Conservation (phyloP, 2,888 invertebrate genomes). For the Drosophila eohydei region DNA sequence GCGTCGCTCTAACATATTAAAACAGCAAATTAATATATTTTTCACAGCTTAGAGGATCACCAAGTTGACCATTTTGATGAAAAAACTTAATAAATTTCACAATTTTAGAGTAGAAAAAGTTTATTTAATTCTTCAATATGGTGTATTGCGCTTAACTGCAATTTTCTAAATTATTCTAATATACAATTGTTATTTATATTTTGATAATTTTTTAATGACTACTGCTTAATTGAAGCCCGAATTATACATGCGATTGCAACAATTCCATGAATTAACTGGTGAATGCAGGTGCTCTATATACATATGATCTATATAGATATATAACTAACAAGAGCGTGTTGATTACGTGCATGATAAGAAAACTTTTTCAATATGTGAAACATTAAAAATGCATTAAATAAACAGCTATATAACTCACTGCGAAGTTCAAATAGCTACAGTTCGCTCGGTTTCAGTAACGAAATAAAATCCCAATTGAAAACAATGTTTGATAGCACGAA, state of each 20-base stretch:
- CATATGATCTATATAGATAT: background rate
- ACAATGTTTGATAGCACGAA: background rate
- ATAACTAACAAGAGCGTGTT: background rate
- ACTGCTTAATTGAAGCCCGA: background rate
- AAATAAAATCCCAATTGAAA: background rate
- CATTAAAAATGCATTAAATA: background rate
- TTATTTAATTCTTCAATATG: too few relatives aligned
- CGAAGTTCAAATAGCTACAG: background rate
- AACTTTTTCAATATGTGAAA: background rate
- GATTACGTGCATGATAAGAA: constrained; percentile 8
- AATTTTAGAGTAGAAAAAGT: too few relatives aligned
- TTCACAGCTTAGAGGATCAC: background rate
- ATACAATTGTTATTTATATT: background rate
- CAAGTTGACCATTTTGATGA: background rate
- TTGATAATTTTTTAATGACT: background rate
- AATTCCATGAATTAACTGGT: background rate
- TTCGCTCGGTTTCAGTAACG: background rate
- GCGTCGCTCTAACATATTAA: background rate
- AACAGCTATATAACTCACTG: background rate
- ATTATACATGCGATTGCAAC: background rate
- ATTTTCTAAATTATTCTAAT: background rate
- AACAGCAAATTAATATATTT: too few relatives aligned
- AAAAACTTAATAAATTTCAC: too few relatives aligned
- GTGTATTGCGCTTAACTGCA: background rate
- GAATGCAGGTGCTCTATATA: background rate